A percentile compares a stretch with the other conserved stretches of the same genome.
phyloP scores from a whole-genome alignment of 2,113 vertebrate genomes.

The Mystacornis crossleyi region DNA sequence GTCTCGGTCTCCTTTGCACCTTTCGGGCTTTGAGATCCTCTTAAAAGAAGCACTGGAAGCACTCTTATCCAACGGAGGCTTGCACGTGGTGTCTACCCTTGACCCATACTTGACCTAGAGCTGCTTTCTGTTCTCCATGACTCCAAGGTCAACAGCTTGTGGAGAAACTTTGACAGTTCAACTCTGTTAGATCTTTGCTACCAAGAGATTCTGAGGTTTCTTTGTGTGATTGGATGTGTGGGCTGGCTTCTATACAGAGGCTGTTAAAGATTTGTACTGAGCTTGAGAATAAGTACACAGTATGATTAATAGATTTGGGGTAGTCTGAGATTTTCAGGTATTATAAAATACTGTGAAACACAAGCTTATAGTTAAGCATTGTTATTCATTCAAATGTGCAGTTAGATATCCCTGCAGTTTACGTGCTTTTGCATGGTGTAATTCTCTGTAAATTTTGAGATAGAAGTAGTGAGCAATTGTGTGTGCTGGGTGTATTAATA shows the following conservation, averaged over 20 bases:
- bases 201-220: background rate
- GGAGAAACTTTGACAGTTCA: background rate
- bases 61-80: background rate
- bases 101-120: background rate
- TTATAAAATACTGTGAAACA: background rate
- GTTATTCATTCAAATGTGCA: background rate
- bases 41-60: background rate
- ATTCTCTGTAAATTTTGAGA: background rate
- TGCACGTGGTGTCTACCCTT: background rate
- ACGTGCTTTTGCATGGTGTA: background rate
- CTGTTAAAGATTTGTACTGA: background rate
- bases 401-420: background rate
- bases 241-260: background rate
- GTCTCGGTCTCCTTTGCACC: background rate
- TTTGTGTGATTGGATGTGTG: background rate
- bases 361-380: background rate
- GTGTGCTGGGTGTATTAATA: background rate
- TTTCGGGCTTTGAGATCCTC: background rate
- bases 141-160: background rate
- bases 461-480: background rate
- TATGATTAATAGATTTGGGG: background rate
- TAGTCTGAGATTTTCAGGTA: background rate
- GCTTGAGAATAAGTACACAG: background rate
- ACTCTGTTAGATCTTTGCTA: background rate
- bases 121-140: background rate